Base-by-base conservation (phyloP, 2,113 vertebrate species). In the Oncorhynchus clarkii region DNA sequence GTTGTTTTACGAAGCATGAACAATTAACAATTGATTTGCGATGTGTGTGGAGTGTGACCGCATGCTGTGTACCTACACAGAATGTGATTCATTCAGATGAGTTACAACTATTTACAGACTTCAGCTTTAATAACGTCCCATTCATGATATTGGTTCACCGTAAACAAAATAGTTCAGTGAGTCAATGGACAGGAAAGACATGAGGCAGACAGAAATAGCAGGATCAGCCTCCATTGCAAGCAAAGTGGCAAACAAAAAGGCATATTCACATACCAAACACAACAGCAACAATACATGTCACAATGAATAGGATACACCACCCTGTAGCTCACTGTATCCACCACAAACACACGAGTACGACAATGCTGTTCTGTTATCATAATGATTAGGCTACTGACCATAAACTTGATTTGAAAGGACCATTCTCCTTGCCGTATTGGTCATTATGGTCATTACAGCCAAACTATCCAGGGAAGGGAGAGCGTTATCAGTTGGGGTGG, bases 11-110 rank as follows among this genome's bases (percentile, higher is more conserved):
- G 9, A 45, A 45, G 39, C 39, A 45, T 11, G 39, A 45, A 45
- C 39, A 45, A 45, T 2, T 11, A 45, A 11, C 39, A 45, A 12
- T 45, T 45, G 39, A 45, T 45, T 45, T 12, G 39, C 9, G 39
- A 2, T 54, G 16, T 54, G 51, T 54, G 51, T 18, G 12, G 16
- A 54, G 14, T 54, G 51, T 54, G 51, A 54, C 51, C 18, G 51
- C 51, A 4, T 54, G 14, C 51, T 54, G 16, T 18, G 67, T 4
- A 57, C n/a, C 2, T 2, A 0, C 20, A 74, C 80, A 79, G 78
- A 73, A 85, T 84, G 84, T 82, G 82, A 88, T 90, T 84, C 84
- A 87, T 24, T 76, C 74, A 70, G 82, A 76, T 88, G 81, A 91
- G 82, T 78, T 80, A 51, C 48, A 20, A 80, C 82, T 86, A 89